phyloP scores from a whole-genome alignment of 1,140 invertebrate species.

The Mercenaria mercenaria region DNA sequence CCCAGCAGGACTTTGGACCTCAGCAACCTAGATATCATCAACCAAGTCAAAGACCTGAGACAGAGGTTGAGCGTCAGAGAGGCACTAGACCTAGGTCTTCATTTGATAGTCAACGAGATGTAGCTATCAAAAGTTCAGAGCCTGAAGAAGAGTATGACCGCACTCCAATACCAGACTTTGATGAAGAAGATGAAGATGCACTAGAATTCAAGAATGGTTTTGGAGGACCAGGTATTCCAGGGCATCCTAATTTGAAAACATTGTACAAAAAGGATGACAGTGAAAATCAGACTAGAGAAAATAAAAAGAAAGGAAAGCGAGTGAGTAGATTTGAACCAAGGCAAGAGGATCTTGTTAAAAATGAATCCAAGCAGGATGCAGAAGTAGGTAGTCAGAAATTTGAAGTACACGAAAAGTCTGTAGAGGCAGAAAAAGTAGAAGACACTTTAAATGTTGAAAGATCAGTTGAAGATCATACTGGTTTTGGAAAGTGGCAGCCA shows the following conservation, averaged over 20 bases:
- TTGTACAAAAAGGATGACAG: not conserved
- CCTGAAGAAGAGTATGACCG: not conserved
- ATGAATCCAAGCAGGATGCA: not conserved
- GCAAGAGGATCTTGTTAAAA: not conserved
- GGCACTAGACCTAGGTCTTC: not conserved
- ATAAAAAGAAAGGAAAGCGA: not conserved
- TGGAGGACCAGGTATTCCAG: slow-evolving; percentile 39
- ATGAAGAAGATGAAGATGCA: not conserved
- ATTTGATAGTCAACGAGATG: not conserved
- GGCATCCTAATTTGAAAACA: slow-evolving; percentile 9
- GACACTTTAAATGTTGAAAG: not conserved
- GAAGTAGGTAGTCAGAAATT: not conserved
- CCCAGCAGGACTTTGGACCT: not conserved
- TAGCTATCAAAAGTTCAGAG: not conserved
- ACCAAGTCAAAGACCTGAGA: not conserved
- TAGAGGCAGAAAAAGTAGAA: not conserved
- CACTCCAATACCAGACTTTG: not conserved
- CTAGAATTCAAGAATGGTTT: slow-evolving; percentile 31
- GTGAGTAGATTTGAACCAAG: slow-evolving; percentile 30
- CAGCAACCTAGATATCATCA: not conserved
- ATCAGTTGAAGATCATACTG: not conserved
- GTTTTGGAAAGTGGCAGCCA: slow-evolving; percentile 31
- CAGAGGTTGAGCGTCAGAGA: not conserved
- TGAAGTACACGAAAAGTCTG: not conserved
- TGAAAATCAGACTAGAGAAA: not conserved